Conservation (phyloP, 2,888 invertebrate species). For the Aporophyla nigra region DNA sequence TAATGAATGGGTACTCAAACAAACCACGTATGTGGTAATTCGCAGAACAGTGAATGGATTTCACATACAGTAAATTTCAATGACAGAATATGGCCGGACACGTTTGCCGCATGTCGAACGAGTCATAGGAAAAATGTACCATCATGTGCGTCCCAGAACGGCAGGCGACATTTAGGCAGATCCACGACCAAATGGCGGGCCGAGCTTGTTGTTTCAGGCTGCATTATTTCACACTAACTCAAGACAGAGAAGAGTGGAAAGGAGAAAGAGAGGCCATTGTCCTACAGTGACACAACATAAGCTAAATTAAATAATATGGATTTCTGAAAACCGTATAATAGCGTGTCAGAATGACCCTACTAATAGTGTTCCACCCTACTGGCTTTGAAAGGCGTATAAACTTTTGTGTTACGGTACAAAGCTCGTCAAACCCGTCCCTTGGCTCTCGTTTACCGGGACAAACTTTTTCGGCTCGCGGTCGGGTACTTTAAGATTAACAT, state of each 20-base stretch:
- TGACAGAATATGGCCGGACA: background rate
- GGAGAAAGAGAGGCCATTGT: no score
- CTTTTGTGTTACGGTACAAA: constrained; percentile 37
- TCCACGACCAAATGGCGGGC: no score
- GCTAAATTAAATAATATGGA: background rate
- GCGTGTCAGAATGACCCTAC: background rate
- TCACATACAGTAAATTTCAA: background rate
- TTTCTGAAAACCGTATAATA: constrained; percentile 12
- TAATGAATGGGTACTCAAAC: background rate
- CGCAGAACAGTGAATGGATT: background rate
- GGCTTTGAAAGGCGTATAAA: constrained; percentile 48
- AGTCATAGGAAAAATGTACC: no score
- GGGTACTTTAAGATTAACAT: constrained; percentile 36
- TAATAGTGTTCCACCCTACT: constrained; percentile 31
- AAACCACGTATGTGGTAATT: no score
- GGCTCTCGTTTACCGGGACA: constrained; percentile 40
- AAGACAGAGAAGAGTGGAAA: no score
- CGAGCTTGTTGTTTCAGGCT: no score
- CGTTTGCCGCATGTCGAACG: no score
- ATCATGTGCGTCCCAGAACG: no score
- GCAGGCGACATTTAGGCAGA: no score
- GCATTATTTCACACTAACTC: no score
- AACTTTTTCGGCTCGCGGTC: constrained; percentile 35
- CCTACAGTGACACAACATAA: no score
- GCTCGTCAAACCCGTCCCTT: constrained; percentile 41